Evolutionary conservation across 2,797 vertebrate genomes (phyloP), one percentile per base, ranked within the genome.

Genomic region (Eleutherodactylus coqui): DNA sequence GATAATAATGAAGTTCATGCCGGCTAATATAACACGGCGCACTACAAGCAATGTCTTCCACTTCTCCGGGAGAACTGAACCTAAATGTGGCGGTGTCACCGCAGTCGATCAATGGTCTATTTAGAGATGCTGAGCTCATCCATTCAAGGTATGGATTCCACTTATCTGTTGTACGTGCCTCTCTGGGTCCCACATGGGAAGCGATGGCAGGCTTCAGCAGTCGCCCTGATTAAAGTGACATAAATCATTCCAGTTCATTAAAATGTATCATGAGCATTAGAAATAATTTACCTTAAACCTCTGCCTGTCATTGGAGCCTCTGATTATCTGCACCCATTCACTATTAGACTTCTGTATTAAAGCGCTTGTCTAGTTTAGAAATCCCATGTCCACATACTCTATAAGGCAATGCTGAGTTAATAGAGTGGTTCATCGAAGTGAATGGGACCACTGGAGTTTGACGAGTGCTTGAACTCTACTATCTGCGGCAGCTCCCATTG

Each of bases 21-120:
- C 75, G 45, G 47, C 34, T 51, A 51, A 78, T 64, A 72, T 70
- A 69, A 62, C 38, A 55, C 1, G 49, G 8, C 60, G 11, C 27
- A 14, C 32, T 47, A 69, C 45, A 67, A 70, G 47, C 64, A 29
- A 4, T 14, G 24, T 38, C 62, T 67, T 79, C 78, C 43, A 17
- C 55, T 34, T 51, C 60, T 69, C 62, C 29, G 19, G 29, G 62
- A 69, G 62, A 81, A 69, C 43, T 70, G 32, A 82, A 70, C 79
- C 64, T 38, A 64, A 53, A 70, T 53, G 19, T 36, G 19, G 34
- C 36, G 47, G 45, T 81, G 62, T 81, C 43, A 69, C 45, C 4
- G 43, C 79, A 70, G 79, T 5, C 10, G 34, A 70, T 82, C 64
- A n/a, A 82, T 82, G 79, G 53, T 51, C 79, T 82, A 82, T 82